phyloP scores from a whole-genome alignment of 2,888 invertebrate genomes.

The Cheilosia pagana region DNA sequence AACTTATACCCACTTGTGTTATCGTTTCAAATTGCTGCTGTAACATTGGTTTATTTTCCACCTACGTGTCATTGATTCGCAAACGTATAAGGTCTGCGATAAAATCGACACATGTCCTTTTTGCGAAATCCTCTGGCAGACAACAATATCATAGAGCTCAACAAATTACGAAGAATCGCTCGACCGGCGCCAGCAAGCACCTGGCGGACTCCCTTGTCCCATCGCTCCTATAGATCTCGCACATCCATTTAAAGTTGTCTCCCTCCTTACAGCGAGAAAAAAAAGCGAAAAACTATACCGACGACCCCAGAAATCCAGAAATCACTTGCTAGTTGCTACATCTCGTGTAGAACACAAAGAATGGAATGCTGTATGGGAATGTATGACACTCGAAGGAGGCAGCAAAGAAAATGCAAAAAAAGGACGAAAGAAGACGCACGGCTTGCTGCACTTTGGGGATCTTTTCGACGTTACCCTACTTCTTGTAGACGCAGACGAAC shows the following conservation, averaged over 20 bases:
- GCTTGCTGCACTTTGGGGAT: constrained; percentile 68
- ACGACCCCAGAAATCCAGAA: constrained; percentile 66
- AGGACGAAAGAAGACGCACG: constrained; percentile 39
- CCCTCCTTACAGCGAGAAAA: constrained; percentile 7
- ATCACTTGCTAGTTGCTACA: constrained; percentile 65
- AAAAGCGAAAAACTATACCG: constrained; percentile 8
- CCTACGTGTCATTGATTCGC: constrained; percentile 65
- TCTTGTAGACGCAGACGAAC: constrained; percentile 1
- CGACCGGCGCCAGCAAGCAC: constrained; percentile 68
- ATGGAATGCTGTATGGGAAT: constrained; percentile 48
- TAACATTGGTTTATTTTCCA: constrained; percentile 17
- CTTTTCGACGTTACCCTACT: constrained; percentile 27
- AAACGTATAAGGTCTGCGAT: constrained; percentile 64
- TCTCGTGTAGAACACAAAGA: constrained; percentile 52
- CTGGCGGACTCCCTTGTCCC: constrained; percentile 58
- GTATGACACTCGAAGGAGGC: constrained; percentile 54
- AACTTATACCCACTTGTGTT: constrained; percentile 43
- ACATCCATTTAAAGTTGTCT: constrained; percentile 64
- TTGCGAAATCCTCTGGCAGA: constrained; percentile 14
- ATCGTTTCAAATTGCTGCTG: constrained; percentile 38
- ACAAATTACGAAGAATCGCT: constrained; percentile 70
- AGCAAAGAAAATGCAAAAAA: background rate
- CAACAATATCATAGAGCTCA: constrained; percentile 57
- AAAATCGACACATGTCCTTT: constrained; percentile 67
- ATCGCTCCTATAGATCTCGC: constrained; percentile 35